Percentiles rank a stretch among this genome's conserved stretches.
These are phyloP conservation scores for Mionectes olivaceus DNA, from an alignment of 2,797 vertebrate genomes.

Conservation along the genomic window DNA sequence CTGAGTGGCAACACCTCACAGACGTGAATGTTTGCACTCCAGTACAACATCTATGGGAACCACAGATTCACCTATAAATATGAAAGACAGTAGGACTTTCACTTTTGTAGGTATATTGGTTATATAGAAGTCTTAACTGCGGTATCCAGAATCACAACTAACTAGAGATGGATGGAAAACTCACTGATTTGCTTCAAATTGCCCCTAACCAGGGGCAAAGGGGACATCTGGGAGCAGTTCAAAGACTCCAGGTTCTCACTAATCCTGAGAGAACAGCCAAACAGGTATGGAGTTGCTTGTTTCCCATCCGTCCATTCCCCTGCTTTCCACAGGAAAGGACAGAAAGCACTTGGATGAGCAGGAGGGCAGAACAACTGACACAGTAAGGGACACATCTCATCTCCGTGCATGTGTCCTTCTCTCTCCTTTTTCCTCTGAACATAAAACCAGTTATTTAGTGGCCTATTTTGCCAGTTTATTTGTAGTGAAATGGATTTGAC, in stretches of 20 bases:
- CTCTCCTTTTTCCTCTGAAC: background rate
- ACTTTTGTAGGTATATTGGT: background rate
- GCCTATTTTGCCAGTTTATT: background rate
- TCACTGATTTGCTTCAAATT: background rate
- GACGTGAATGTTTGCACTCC: background rate
- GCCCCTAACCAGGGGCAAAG: background rate
- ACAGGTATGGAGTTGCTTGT: background rate
- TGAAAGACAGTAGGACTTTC: background rate
- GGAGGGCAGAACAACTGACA: background rate
- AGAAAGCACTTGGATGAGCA: background rate
- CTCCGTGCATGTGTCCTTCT: background rate
- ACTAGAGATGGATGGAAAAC: background rate
- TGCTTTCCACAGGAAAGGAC: background rate
- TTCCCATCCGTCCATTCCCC: background rate
- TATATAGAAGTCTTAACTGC: background rate
- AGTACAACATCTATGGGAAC: rapidly evolving
- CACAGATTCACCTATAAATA: background rate
- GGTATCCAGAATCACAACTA: background rate
- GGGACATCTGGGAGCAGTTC: background rate
- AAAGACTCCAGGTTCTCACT: background rate
- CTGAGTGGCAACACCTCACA: background rate
- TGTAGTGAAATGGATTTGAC: background rate
- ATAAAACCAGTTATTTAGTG: background rate
- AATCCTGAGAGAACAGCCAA: background rate
- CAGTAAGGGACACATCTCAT: background rate